Percentiles rank a stretch among this genome's conserved stretches.
phyloP scores from a whole-genome alignment of 1,140 invertebrate species.

The Maconellicoccus hirsutus region DNA sequence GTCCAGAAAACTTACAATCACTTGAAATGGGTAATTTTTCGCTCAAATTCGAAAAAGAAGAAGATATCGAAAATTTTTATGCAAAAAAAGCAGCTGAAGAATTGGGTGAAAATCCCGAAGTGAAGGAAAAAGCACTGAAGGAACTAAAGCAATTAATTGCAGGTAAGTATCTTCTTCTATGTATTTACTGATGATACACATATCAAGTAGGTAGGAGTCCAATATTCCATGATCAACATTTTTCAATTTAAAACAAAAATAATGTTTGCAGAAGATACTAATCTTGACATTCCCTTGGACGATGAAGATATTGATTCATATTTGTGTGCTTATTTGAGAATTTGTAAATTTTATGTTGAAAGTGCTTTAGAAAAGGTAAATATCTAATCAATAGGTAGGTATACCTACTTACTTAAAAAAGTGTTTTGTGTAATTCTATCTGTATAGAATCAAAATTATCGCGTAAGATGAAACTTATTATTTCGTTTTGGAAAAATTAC shows the following conservation, averaged over 20 bases:
- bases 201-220: too few relatives aligned
- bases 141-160: constrained; percentile 34
- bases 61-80: background rate
- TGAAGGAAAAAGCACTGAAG: constrained; percentile 32
- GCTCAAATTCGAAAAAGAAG: constrained; percentile 13
- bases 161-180: constrained; percentile 32
- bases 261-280: constrained; percentile 36
- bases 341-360: constrained; percentile 39
- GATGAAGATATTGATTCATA: constrained; percentile 31
- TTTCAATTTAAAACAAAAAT: too few relatives aligned
- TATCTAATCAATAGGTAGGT: constrained; percentile 10
- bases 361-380: constrained; percentile 35
- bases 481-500: too few relatives aligned
- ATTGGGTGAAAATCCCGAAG: constrained; percentile 39
- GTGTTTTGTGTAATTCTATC: too few relatives aligned
- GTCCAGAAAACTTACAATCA: background rate
- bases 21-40: background rate
- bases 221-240: too few relatives aligned
- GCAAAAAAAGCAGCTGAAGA: constrained; percentile 40
- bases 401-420: background rate
- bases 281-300: constrained; percentile 33
- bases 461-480: background rate
- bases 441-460: too few relatives aligned
- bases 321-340: constrained; percentile 36
- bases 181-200: too few relatives aligned